A percentile compares a stretch with the other conserved stretches of the same genome.
phyloP scores from a whole-genome alignment of 2,888 invertebrate species.

The Macrosiphum euphorbiae region DNA sequence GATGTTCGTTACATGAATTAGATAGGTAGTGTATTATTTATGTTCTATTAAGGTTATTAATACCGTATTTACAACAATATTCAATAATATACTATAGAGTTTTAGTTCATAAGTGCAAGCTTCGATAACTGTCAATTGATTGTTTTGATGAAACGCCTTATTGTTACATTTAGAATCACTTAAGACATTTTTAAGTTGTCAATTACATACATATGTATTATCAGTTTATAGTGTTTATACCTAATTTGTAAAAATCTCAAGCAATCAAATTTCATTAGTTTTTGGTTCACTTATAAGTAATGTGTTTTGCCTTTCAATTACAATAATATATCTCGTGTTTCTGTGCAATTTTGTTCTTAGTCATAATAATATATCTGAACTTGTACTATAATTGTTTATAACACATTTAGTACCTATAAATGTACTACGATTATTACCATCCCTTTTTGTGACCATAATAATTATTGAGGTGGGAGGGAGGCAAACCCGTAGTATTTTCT shows the following conservation, averaged over 20 bases:
- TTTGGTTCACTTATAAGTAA: neutral
- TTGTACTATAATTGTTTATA: too few species aligned
- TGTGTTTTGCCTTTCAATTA: neutral
- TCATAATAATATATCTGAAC: neutral
- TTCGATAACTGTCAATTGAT: neutral
- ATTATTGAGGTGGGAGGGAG: neutral
- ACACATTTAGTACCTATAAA: too few species aligned
- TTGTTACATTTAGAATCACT: neutral
- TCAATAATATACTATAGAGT: neutral
- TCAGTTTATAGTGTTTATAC: too few species aligned
- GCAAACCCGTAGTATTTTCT: neutral
- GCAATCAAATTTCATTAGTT: neutral
- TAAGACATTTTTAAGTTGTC: neutral
- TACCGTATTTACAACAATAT: neutral
- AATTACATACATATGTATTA: neutral
- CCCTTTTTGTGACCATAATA: neutral
- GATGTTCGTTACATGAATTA: too few species aligned
- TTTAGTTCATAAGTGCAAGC: neutral
- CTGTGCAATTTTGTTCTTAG: neutral
- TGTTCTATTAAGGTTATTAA: neutral
- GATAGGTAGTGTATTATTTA: too few species aligned
- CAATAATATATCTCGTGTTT: neutral
- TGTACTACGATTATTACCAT: too few species aligned
- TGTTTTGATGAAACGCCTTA: neutral
- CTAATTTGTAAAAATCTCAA: neutral